Percentiles rank a stretch among this genome's conserved stretches.
phyloP scores from a whole-genome alignment of 92 coral and sea anemone genomes.

The Nematostella vectensis region DNA sequence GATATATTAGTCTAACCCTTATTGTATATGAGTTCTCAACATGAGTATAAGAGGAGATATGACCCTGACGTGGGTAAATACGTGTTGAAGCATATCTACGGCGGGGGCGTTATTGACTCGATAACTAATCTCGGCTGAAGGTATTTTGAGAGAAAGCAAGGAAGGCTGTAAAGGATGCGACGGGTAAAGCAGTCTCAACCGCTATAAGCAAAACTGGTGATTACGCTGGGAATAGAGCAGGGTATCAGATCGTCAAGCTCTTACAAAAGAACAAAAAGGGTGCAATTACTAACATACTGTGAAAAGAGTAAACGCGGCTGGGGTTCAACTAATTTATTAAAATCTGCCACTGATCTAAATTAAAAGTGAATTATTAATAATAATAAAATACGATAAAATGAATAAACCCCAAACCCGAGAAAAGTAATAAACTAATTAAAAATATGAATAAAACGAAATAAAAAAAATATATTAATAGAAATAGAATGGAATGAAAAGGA shows the following conservation, averaged over 20 bases:
- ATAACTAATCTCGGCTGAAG: neutral
- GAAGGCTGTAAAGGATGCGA: too few species aligned
- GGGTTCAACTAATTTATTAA: too few species aligned
- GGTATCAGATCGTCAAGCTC: neutral
- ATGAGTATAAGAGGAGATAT: slow-evolving; percentile 18
- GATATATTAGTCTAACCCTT: neutral
- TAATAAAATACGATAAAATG: too few species aligned
- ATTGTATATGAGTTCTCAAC: neutral
- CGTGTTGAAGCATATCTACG: slow-evolving; percentile 14
- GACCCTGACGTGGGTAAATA: slow-evolving; percentile 12
- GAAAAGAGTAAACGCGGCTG: too few species aligned
- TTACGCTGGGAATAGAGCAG: neutral
- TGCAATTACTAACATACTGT: too few species aligned
- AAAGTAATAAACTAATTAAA: too few species aligned
- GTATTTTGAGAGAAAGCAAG: slow-evolving; percentile 9
- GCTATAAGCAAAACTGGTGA: neutral
- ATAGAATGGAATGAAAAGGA: too few species aligned
- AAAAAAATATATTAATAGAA: too few species aligned
- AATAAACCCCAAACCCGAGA: too few species aligned
- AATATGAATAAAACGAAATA: too few species aligned
- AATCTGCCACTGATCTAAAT: too few species aligned
- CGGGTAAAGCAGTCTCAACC: neutral
- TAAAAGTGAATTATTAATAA: too few species aligned
- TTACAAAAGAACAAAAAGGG: slow-evolving; percentile 2
- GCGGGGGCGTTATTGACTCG: slow-evolving; percentile 5